Evolutionary conservation across 2,797 vertebrate genomes (phyloP).

Genomic region (Periparus ater): DNA sequence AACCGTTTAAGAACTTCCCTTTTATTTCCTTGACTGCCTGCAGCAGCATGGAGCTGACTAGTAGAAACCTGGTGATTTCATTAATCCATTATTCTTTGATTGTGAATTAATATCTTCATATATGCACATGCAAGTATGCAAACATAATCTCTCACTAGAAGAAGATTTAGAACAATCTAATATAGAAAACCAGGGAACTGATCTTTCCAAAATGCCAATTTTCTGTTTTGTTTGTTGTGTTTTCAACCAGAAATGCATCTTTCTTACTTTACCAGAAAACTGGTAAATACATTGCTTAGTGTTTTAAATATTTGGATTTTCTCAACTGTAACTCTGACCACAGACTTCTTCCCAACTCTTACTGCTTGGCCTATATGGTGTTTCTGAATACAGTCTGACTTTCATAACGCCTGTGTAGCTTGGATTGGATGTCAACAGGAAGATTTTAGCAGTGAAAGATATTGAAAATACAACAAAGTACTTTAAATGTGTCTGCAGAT

Average conservation of each 20-base stretch:
- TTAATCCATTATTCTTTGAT: not conserved
- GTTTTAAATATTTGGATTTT: not conserved
- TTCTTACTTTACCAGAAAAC: not conserved
- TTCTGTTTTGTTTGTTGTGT: not conserved
- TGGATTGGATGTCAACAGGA: not conserved
- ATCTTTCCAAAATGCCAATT: not conserved
- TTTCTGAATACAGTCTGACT: not conserved
- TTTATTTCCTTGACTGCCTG: not conserved
- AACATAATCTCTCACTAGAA: not conserved
- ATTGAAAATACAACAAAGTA: not conserved
- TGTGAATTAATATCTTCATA: not conserved
- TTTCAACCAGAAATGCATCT: not conserved
- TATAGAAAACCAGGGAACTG: not conserved
- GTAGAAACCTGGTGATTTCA: not conserved
- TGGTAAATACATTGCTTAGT: not conserved
- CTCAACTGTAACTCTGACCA: not conserved
- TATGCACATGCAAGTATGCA: not conserved
- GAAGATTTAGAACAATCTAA: not conserved
- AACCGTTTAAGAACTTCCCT: not conserved
- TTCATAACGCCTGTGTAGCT: not conserved
- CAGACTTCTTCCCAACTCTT: not conserved
- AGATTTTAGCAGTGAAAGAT: not conserved
- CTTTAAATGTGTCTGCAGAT: not conserved
- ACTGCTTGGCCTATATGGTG: not conserved
- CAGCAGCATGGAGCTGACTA: not conserved